Evolutionary conservation across 2,113 vertebrate genomes (phyloP).

Genomic region (Amblyornis subalaris): DNA sequence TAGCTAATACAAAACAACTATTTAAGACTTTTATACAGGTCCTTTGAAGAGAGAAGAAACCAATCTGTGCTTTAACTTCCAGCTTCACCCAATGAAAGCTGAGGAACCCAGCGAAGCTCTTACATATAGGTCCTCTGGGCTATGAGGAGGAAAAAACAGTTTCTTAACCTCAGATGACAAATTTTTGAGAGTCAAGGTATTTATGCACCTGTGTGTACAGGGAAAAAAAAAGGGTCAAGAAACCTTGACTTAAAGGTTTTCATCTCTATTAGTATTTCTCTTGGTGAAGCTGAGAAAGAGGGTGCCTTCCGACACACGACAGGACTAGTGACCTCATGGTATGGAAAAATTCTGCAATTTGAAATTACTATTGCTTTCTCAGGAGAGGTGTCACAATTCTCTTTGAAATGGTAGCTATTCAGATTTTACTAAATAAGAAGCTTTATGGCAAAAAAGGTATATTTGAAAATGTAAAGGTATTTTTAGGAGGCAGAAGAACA

Average conservation of each 20-base stretch:
- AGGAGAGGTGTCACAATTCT: neutral
- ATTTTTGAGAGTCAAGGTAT: neutral
- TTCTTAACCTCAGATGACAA: neutral
- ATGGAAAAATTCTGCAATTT: neutral
- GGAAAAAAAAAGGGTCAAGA: neutral
- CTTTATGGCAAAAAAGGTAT: neutral
- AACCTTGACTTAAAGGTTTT: neutral
- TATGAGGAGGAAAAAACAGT: neutral
- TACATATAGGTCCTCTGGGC: neutral
- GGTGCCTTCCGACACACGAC: neutral
- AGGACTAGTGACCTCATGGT: neutral
- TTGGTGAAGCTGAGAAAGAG: neutral
- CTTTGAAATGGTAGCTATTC: neutral
- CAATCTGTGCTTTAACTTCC: neutral
- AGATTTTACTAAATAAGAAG: constrained; percentile 5
- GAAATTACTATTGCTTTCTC: neutral
- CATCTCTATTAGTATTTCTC: neutral
- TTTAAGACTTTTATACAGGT: neutral
- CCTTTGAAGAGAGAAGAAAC: neutral
- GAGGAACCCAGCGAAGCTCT: neutral
- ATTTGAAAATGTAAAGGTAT: neutral
- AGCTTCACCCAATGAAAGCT: neutral
- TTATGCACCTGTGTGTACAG: neutral
- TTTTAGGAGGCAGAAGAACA: neutral
- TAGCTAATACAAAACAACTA: neutral